Base-by-base conservation (phyloP, 2,113 vertebrate species). In the Triplophysa tibetana region DNA sequence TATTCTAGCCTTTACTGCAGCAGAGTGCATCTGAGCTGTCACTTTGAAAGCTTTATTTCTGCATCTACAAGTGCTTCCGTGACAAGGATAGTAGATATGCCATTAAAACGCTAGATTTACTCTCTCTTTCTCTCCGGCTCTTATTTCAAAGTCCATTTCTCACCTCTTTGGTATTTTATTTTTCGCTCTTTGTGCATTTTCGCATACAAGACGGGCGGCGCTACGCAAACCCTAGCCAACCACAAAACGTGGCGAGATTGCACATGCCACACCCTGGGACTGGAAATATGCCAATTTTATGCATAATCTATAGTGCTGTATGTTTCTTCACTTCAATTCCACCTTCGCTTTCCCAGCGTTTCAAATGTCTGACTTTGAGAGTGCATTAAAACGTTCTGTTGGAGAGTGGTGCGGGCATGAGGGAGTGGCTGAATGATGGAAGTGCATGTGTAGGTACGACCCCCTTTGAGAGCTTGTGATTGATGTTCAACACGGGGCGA, bases 401-500 rank as follows among this genome's bases (percentile, higher is more conserved):
- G 77, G 80, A 83, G 80, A 87, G 88, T 81, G 85, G 79, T 79
- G 70, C 77, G 75, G 81, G 83, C 85, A 85, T 78, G 69, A 85
- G 86, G 85, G 79, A 85, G 77, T 75, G 52, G 48, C 61, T 84
- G 82, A 84, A 68, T 80, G 84, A 84, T 82, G 86, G 70, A 60
- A 80, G 50, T 16, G 50, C 78, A 70, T 76, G 78, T 67, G 72
- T 67, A 77, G 64, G 74, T 80, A 79, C 75, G 67, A 83, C 79
- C 82, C 85, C 78, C 82, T 82, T 82, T 85, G 90, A 89, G 84
- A 85, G 79, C n/a, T 69, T 21, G 43, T 89, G 88, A 91, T 83
- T 89, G 88, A 92, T 91, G 87, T 88, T 90, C 50, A 85, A 85
- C 89, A 89, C 78, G 54, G 85, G 85, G 84, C 74, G 85, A 89